Conservation (phyloP, 2,113 vertebrate genomes). For the Maccullochella peelii region DNA sequence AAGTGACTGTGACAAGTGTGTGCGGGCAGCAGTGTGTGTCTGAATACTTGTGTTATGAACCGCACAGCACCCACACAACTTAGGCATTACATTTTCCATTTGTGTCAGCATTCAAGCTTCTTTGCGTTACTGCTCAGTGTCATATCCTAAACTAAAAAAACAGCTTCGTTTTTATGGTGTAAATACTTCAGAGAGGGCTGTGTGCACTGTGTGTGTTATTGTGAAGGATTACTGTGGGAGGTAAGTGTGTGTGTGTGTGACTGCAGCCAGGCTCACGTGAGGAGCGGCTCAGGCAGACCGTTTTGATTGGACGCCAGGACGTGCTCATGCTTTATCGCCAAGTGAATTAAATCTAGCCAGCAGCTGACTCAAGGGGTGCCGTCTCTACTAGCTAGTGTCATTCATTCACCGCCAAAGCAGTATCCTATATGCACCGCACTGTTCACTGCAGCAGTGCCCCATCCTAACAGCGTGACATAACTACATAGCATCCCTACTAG, state of each 20-base stretch:
- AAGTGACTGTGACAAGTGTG: conserved; percentile 48
- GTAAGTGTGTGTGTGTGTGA: conserved; percentile 44
- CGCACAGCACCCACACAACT: background rate
- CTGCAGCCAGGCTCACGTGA: conserved; percentile 71
- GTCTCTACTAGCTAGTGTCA: conserved; percentile 7
- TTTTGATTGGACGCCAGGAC: conserved; percentile 70
- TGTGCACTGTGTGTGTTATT: conserved; percentile 10
- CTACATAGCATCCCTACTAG: background rate
- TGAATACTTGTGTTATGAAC: background rate
- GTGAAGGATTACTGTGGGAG: conserved; percentile 67
- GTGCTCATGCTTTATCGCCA: conserved; percentile 48
- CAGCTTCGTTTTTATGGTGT: conserved; percentile 18
- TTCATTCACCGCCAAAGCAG: conserved; percentile 52
- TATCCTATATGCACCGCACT: background rate
- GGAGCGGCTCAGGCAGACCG: conserved; percentile 64
- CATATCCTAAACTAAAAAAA: conserved; percentile 24
- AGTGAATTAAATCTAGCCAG: conserved; percentile 73
- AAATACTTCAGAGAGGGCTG: conserved; percentile 12
- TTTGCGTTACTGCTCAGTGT: conserved; percentile 17
- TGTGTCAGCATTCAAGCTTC: conserved; percentile 20
- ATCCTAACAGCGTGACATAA: background rate
- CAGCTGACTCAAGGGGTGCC: conserved; percentile 60
- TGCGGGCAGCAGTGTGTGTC: background rate
- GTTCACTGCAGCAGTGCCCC: background rate
- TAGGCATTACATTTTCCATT: background rate